Base-by-base conservation (phyloP, 1,140 invertebrate species). In the Eciton burchellii region DNA sequence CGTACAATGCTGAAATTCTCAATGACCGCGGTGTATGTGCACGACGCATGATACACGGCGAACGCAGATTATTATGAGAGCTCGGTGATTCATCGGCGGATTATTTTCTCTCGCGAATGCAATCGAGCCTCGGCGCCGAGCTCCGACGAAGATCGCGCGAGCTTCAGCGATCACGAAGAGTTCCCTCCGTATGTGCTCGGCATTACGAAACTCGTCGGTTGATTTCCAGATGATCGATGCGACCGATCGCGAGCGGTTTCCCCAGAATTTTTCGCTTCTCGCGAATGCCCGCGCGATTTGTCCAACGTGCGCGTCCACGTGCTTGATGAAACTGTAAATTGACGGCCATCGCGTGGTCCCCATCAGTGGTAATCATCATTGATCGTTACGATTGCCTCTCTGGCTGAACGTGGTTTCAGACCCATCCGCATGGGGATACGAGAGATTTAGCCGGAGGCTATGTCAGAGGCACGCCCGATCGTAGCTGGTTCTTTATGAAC, bases 21-120 rank as follows among this genome's bases (percentile, higher is more conserved):
- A n/a, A 68, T 49, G 21, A 49, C 24, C 9, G 14, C 16, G 3
- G 49, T n/a, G 19, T 21, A 35, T 12, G 11, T 16, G 29, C 19
- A 68, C 8, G 6, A 66, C 45, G 35, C 35, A 24, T n/a, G 8
- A 11, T 24, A 29, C 24, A 29, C 14, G 16, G 16, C 24, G 43
- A 72, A 72, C 26, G 21, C 1, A 45, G 21, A 45, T 29, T 29
- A 24, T 21, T 5, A n/a, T 41, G 8, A 12, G 16, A 41, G 49
- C 9, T 41, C n/a, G 60, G 62, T 87, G 85, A 87, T 57, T 87
- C 85, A 87, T 43, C 62, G 49, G 77, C 49, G 47, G 83, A 86
- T 87, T 66, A 83, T 87, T 87, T 70, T 60, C 52, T 26, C 21
- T 35, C 60, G 41, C 71, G 79, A 72, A 66, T n/a, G n/a, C n/a